These are phyloP conservation scores for Numenius arquata DNA, from an alignment of 2,113 vertebrate species.

Conservation along the genomic window DNA sequence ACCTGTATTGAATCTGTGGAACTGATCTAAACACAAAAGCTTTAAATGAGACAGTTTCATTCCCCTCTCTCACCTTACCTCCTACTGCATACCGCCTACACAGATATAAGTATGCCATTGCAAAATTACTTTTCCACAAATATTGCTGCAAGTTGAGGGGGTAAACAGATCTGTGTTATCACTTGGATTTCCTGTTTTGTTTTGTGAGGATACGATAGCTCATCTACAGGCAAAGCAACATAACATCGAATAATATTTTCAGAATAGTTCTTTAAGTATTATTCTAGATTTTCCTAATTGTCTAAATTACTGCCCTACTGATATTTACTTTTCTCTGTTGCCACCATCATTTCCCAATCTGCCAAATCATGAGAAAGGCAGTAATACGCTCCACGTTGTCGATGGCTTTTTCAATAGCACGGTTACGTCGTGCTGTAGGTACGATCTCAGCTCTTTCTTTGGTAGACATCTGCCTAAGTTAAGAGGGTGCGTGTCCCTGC, in stretches of 20 bases:
- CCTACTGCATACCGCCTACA: background rate
- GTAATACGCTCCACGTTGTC: rapidly evolving
- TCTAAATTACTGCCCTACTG: background rate
- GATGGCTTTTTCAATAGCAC: rapidly evolving
- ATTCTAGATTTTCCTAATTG: background rate
- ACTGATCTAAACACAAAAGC: background rate
- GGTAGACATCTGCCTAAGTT: background rate
- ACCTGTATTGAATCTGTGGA: background rate
- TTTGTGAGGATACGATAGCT: background rate
- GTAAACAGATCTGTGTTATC: background rate
- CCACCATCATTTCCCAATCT: background rate
- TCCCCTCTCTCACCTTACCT: background rate
- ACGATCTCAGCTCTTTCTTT: background rate
- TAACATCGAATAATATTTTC: background rate
- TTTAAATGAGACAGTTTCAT: background rate
- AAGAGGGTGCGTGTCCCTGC: background rate
- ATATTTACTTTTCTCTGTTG: background rate
- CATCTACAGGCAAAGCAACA: background rate
- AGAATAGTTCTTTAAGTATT: background rate
- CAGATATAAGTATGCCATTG: rapidly evolving
- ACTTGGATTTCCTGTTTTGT: background rate
- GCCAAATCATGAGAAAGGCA: background rate
- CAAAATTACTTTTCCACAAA: background rate
- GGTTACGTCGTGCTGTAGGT: background rate
- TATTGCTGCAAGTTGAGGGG: background rate